phyloP scores from a whole-genome alignment of 1,140 invertebrate genomes.

The Ooceraea biroi region DNA sequence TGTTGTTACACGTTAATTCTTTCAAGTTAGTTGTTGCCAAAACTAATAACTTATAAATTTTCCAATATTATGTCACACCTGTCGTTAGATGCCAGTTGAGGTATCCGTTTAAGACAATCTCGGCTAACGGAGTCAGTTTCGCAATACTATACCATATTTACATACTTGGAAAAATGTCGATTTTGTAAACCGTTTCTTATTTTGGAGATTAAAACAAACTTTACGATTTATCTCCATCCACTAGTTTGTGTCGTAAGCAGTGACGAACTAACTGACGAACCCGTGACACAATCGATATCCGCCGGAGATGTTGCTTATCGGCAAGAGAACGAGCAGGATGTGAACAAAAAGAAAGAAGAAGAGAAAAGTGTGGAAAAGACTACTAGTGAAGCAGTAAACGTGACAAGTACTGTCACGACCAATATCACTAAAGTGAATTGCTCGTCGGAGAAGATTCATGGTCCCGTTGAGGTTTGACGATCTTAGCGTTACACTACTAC shows the following conservation, averaged over 20 bases:
- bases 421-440: conserved; percentile 82
- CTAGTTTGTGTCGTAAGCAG: conserved; percentile 42
- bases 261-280: neutral
- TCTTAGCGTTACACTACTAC: too few species aligned
- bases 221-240: neutral
- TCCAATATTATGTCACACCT: too few species aligned
- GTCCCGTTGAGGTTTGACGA: conserved; percentile 81
- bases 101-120: too few species aligned
- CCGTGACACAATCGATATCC: neutral
- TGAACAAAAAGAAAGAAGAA: neutral
- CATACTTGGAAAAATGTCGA: too few species aligned
- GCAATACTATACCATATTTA: too few species aligned
- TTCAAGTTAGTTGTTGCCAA: too few species aligned
- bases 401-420: conserved; percentile 25
- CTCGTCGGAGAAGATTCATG: conserved; percentile 78
- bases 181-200: too few species aligned
- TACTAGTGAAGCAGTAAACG: neutral
- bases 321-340: neutral
- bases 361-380: neutral
- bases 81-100: too few species aligned
- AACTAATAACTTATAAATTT: too few species aligned
- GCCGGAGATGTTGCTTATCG: neutral
- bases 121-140: too few species aligned
- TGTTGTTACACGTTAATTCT: neutral
- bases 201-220: neutral